Evolutionary conservation across 2,113 vertebrate species (phyloP), one percentile per base, ranked within the genome.

Genomic region (Corythaeola cristata): DNA sequence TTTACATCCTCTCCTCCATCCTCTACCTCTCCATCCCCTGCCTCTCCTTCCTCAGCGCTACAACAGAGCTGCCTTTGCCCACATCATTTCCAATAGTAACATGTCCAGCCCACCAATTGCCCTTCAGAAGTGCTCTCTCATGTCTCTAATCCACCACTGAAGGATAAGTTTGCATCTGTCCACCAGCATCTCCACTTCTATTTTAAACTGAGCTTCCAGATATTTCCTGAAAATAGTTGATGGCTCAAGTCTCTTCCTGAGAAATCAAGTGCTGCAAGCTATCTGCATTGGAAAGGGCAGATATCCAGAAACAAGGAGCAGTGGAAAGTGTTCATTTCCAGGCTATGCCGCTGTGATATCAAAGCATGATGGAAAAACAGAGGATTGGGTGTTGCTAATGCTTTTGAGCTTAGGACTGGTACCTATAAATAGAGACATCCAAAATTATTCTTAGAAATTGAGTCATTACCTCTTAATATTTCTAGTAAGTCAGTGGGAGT

Each of bases 381-480:
- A 85, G 33, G 85, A 32, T 39, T 74, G 45, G 55, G 67, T 88
- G 83, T 92, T 96, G 81, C 78, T 71, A 80, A 30, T 79, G 58
- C 85, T 88, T 94, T 75, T 90, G 63, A 95, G 82, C 85, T 95
- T 85, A 95, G 59, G 41, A 32, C 28, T 80, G 37, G 39, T 76
- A 27, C 28, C 91, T 96, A 96, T 94, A 96, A 95, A 96, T 95
- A 96, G 90, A 90, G 63, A 75, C n/a, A 82, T 9, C 6, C 17
- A 0, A 76, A 90, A 93, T 85, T 96, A 96, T 96, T 97, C 90
- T 95, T 97, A 96, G 96, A 74, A 96, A 94, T 91, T 96, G 96
- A 97, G 91, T 96, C 96, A 96, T 87, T 91, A 90, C 90, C 83
- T 96, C 71, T 83, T 94, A 94, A 96, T 94, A 96, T 96, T 96